These are phyloP conservation scores for Parapsyche elsis DNA, from an alignment of 1,140 invertebrate species.

Conservation along the genomic window DNA sequence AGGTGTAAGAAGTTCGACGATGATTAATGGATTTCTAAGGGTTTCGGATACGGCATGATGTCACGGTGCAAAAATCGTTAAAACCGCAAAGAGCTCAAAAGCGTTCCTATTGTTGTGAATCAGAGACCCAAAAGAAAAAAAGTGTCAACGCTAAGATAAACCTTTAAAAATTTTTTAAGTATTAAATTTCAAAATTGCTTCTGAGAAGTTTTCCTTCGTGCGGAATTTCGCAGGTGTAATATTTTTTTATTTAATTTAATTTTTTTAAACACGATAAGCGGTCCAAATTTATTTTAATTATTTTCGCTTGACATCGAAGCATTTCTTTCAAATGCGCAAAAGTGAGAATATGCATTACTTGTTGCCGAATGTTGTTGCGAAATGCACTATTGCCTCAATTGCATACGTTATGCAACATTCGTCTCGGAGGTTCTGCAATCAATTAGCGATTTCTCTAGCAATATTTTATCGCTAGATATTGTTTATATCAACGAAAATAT, in stretches of 20 bases:
- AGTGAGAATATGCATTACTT: background rate
- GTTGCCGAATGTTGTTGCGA: constrained; percentile 8
- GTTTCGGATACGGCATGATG: background rate
- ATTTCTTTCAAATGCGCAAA: background rate
- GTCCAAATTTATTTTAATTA: background rate
- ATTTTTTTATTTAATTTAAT: constrained; percentile 1
- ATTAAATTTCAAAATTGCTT: constrained; percentile 14
- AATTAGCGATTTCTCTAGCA: constrained; percentile 39
- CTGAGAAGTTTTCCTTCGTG: background rate
- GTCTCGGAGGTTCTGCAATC: constrained; percentile 31
- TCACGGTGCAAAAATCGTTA: background rate
- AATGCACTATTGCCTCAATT: constrained; percentile 25
- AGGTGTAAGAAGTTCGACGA: background rate
- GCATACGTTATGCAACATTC: constrained; percentile 29
- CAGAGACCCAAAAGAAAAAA: background rate
- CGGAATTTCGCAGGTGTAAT: background rate
- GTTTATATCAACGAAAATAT: background rate
- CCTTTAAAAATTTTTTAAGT: background rate
- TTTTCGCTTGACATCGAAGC: background rate
- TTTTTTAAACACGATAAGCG: constrained; percentile 1
- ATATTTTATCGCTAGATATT: background rate
- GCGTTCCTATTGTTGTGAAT: background rate
- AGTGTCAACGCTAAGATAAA: background rate
- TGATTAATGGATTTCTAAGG: background rate
- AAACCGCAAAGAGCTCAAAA: background rate